phyloP scores from a whole-genome alignment of 2,113 vertebrate genomes.

The Syrrhaptes paradoxus region DNA sequence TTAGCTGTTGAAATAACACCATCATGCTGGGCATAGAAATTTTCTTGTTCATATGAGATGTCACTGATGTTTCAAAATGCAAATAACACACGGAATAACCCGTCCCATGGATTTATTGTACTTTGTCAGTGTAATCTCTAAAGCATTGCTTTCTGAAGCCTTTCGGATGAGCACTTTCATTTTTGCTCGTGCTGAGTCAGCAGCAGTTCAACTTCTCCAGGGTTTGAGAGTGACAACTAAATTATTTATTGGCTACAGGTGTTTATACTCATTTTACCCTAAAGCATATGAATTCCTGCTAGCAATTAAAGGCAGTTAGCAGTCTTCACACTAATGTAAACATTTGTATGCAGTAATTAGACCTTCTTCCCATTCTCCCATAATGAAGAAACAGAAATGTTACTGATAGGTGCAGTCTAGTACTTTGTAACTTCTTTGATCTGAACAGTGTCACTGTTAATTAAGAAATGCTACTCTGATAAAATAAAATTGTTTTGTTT shows the following conservation, averaged over 20 bases:
- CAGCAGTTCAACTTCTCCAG: background rate
- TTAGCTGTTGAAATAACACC: background rate
- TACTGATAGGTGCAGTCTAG: background rate
- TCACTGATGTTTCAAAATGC: background rate
- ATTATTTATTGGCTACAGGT: constrained; percentile 37
- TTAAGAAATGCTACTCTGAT: background rate
- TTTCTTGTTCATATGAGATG: background rate
- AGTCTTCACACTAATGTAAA: background rate
- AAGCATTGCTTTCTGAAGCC: background rate
- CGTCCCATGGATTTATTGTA: background rate
- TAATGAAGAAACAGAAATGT: background rate
- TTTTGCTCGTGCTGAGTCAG: constrained; percentile 32
- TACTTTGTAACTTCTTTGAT: background rate
- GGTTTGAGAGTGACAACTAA: background rate
- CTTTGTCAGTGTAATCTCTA: background rate
- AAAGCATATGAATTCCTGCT: background rate
- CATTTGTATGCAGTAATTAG: constrained; percentile 29
- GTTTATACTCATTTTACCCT: constrained; percentile 24
- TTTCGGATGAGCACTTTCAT: background rate
- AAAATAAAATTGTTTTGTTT: background rate
- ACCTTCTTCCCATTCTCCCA: background rate
- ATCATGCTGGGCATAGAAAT: background rate
- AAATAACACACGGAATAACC: accelerated
- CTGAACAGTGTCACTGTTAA: background rate
- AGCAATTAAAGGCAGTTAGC: background rate